Evolutionary conservation across 2,888 invertebrate genomes (phyloP).

Genomic region (Xanthorhoe spadicearia): DNA sequence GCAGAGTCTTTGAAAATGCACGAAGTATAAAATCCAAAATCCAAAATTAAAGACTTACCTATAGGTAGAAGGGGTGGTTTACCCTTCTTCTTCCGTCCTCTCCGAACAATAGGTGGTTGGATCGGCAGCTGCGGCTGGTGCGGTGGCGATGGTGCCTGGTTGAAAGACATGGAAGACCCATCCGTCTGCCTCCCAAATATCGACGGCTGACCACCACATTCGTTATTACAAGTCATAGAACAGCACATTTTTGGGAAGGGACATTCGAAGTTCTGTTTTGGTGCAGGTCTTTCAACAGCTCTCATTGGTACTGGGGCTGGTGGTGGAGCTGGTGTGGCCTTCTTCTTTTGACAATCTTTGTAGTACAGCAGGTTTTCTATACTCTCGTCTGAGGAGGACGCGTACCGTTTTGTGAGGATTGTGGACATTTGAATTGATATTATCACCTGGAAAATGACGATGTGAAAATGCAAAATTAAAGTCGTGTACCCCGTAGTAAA

Average conservation of each 20-base stretch:
- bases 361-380: slow-evolving; percentile 76
- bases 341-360: slow-evolving; percentile 67
- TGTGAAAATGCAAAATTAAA: too few species aligned
- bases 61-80: slow-evolving; percentile 46
- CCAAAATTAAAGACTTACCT: slow-evolving; percentile 8
- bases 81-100: slow-evolving; percentile 55
- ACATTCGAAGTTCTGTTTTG: slow-evolving; percentile 46
- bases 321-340: not conserved
- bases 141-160: slow-evolving; percentile 26
- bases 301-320: slow-evolving; percentile 22
- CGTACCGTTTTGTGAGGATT: slow-evolving; percentile 50
- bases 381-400: slow-evolving; percentile 67
- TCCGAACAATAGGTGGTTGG: slow-evolving; percentile 42
- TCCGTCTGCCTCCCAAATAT: slow-evolving; percentile 47
- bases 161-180: slow-evolving; percentile 28
- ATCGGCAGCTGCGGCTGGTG: slow-evolving; percentile 30
- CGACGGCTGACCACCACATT: slow-evolving; percentile 47
- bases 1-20: not conserved
- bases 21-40: not conserved
- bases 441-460: slow-evolving; percentile 58
- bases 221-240: slow-evolving; percentile 67
- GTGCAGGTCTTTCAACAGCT: slow-evolving; percentile 19
- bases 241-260: slow-evolving; percentile 73
- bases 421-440: slow-evolving; percentile 55
- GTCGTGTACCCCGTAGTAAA: too few species aligned